phyloP scores from a whole-genome alignment of 2,888 invertebrate species.

The Osmoderma eremita region DNA sequence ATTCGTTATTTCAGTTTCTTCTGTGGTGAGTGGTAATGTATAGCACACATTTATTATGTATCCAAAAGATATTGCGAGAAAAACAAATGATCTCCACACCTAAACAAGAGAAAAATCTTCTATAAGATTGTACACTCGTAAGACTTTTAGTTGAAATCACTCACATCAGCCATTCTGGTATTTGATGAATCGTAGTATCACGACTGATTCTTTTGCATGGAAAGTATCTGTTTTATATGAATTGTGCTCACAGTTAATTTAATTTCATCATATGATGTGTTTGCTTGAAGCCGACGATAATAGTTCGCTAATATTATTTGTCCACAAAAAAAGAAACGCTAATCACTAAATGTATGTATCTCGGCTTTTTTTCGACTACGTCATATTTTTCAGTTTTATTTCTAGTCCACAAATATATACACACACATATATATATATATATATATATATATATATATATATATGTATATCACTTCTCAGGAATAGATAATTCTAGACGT shows the following conservation, averaged over 20 bases:
- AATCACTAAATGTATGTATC: background rate
- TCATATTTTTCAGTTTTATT: constrained; percentile 7
- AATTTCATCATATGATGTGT: constrained; percentile 32
- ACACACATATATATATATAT: background rate
- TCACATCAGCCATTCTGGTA: constrained; percentile 23
- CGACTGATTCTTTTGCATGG: background rate
- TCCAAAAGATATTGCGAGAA: constrained; percentile 10
- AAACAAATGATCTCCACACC: constrained; percentile 22
- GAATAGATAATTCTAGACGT: too few relatives aligned
- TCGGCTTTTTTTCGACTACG: constrained; percentile 1
- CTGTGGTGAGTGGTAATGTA: constrained; percentile 5
- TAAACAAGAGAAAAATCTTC: constrained; percentile 24
- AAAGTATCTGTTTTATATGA: constrained; percentile 30
- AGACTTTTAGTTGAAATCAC: background rate
- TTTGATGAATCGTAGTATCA: constrained; percentile 6
- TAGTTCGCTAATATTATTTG: constrained; percentile 18
- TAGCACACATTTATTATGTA: background rate
- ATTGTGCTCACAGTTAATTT: constrained; percentile 25
- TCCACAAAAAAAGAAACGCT: constrained; percentile 17
- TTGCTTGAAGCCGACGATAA: constrained; percentile 9
- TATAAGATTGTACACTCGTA: background rate
- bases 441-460: background rate
- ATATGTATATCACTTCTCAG: too few relatives aligned
- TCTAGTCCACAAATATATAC: background rate
- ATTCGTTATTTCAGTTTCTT: constrained; percentile 15